phyloP scores from a whole-genome alignment of 2,113 vertebrate species.

The Neodon shergylaensis region DNA sequence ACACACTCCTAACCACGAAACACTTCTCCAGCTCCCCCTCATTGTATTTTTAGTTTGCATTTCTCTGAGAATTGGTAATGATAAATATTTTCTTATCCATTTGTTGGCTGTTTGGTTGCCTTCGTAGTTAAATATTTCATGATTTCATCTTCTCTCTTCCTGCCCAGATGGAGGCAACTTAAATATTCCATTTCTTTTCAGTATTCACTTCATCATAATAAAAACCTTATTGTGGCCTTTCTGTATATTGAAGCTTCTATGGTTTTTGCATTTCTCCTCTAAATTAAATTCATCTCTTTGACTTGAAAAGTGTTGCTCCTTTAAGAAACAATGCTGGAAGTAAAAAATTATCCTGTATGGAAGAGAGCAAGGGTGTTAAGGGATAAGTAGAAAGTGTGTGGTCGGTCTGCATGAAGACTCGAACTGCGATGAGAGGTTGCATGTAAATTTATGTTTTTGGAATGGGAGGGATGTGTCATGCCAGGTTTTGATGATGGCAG shows the following conservation, averaged over 20 bases:
- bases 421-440: not conserved
- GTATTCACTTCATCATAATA: constrained; percentile 45
- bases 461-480: not conserved
- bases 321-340: constrained; percentile 10
- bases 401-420: not conserved
- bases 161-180: constrained; percentile 21
- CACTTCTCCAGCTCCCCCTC: not conserved
- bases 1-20: not conserved
- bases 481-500: not conserved
- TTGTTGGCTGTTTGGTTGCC: not conserved
- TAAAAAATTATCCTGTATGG: constrained; percentile 6
- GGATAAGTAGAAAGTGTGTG: not conserved
- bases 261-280: constrained; percentile 31
- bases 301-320: constrained; percentile 22
- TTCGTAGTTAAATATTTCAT: constrained; percentile 55
- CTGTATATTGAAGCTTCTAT: not conserved
- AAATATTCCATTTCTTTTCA: constrained; percentile 46
- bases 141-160: constrained; percentile 38
- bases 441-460: constrained; percentile 40
- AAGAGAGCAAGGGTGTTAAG: not conserved
- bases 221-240: constrained; percentile 52
- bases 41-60: not conserved
- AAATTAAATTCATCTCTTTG: not conserved
- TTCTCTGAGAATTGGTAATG: not conserved
- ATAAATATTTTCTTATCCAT: not conserved